A percentile compares a stretch with the other conserved stretches of the same genome.
These are phyloP conservation scores for Gila robusta DNA, from an alignment of 2,797 vertebrate genomes.

Conservation along the genomic window DNA sequence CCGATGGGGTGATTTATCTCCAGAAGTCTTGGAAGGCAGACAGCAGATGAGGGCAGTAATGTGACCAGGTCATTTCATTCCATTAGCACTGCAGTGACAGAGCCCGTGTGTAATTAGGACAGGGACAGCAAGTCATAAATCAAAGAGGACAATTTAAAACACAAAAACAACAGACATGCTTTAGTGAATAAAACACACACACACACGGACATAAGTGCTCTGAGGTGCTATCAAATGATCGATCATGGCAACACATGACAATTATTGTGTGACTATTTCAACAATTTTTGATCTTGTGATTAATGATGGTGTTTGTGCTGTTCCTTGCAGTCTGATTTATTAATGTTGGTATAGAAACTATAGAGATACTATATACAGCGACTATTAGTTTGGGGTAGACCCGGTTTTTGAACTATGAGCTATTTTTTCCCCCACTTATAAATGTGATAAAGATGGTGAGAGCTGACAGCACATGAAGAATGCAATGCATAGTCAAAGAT, in stretches of 20 bases:
- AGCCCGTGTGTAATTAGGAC: slow-evolving; percentile 51
- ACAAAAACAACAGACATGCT: slow-evolving; percentile 44
- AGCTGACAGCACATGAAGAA: background rate
- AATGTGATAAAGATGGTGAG: background rate
- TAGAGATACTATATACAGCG: background rate
- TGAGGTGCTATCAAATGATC: background rate
- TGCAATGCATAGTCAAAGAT: background rate
- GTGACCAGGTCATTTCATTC: slow-evolving; percentile 60
- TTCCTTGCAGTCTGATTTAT: background rate
- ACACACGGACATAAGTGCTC: background rate
- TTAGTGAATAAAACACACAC: slow-evolving; percentile 9
- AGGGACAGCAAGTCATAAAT: slow-evolving; percentile 52
- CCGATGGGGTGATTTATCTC: slow-evolving; percentile 48
- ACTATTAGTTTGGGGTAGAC: background rate
- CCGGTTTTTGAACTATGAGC: background rate
- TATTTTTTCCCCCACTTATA: background rate
- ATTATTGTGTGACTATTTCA: background rate
- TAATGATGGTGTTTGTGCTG: background rate
- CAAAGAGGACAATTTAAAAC: slow-evolving; percentile 50
- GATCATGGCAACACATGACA: background rate
- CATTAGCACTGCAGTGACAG: slow-evolving; percentile 55
- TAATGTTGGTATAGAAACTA: background rate
- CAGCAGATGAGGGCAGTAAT: slow-evolving; percentile 58
- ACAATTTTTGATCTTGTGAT: background rate
- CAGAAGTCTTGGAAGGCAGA: slow-evolving; percentile 41